Evolutionary conservation across 2,888 invertebrate species (phyloP).

Genomic region (Labia minor): DNA sequence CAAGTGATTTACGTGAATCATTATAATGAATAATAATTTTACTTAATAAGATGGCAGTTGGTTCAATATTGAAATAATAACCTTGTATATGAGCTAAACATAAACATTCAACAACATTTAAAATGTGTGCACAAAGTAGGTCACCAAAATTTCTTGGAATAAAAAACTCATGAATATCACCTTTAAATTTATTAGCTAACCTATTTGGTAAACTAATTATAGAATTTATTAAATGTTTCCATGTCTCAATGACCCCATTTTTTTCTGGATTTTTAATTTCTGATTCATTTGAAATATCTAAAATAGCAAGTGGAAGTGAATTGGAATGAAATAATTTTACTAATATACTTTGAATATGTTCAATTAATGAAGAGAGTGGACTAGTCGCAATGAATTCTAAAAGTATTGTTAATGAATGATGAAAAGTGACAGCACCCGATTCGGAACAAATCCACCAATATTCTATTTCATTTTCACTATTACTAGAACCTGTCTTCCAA

Average conservation of each 20-base stretch:
- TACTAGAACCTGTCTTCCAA: conserved; percentile 1
- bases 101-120: conserved; percentile 51
- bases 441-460: neutral
- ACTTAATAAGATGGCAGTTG: conserved; percentile 47
- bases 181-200: conserved; percentile 54
- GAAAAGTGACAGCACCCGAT: neutral
- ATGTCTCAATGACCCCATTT: conserved; percentile 28
- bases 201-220: conserved; percentile 57
- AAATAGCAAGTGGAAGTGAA: conserved; percentile 42
- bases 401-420: neutral
- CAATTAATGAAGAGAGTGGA: neutral
- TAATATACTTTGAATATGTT: conserved; percentile 33
- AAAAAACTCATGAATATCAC: conserved; percentile 47
- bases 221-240: conserved; percentile 48
- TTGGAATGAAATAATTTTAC: conserved; percentile 46
- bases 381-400: neutral
- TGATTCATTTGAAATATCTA: conserved; percentile 33
- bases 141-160: conserved; percentile 46
- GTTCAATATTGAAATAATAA: conserved; percentile 33
- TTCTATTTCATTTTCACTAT: neutral
- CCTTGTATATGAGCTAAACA: conserved; percentile 32
- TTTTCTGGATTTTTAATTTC: neutral
- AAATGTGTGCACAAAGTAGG: conserved; percentile 47
- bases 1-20: conserved; percentile 37
- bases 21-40: conserved; percentile 50